Conservation (phyloP, 2,888 invertebrate species). For the Steromphala cineraria region DNA sequence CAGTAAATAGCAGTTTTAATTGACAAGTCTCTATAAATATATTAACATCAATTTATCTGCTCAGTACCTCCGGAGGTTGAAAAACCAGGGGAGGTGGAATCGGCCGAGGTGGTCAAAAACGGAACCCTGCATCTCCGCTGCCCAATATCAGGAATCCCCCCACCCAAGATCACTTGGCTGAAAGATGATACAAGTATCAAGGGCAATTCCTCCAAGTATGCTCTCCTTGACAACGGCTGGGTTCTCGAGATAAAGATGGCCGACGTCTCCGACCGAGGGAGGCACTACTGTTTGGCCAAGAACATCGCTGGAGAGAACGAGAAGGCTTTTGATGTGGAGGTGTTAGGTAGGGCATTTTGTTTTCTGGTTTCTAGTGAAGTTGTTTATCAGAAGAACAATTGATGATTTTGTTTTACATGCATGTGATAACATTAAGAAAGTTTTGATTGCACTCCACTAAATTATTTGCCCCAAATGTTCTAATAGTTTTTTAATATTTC, state of each 20-base stretch:
- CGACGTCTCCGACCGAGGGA: constrained; percentile 53
- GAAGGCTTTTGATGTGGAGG: constrained; percentile 76
- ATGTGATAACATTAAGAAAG: too few relatives aligned
- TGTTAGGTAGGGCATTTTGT: constrained; percentile 77
- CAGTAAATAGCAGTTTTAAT: too few relatives aligned
- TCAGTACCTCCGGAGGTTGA: constrained; percentile 76
- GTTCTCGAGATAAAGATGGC: constrained; percentile 56
- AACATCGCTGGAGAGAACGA: constrained; percentile 76
- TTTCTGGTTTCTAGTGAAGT: too few relatives aligned
- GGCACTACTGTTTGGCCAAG: constrained; percentile 75
- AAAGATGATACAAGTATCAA: constrained; percentile 50
- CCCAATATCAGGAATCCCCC: constrained; percentile 76
- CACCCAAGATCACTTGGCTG: constrained; percentile 76
- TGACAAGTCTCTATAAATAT: too few relatives aligned
- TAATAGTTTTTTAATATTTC: too few relatives aligned
- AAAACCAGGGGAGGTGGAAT: constrained; percentile 61
- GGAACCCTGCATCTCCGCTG: constrained; percentile 74
- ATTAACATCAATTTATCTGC: constrained; percentile 2
- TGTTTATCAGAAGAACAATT: too few relatives aligned
- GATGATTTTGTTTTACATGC: too few relatives aligned
- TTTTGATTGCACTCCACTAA: too few relatives aligned
- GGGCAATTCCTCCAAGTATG: constrained; percentile 44
- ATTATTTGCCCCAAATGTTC: too few relatives aligned
- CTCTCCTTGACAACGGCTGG: constrained; percentile 62
- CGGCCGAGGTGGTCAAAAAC: constrained; percentile 64